Evolutionary conservation across 2,113 vertebrate species (phyloP).

Genomic region (Cynocephalus volans): DNA sequence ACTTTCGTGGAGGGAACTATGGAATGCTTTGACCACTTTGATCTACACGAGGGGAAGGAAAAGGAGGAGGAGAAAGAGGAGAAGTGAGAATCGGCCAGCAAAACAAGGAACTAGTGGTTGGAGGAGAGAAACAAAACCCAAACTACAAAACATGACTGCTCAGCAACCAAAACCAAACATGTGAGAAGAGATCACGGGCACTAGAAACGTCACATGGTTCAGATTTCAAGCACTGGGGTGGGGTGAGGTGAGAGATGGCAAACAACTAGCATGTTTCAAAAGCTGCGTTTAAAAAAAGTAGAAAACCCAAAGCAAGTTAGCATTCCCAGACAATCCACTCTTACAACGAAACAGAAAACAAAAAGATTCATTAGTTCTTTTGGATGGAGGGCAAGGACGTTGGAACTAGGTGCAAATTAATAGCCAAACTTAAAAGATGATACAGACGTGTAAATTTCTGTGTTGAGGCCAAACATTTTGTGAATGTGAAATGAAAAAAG

Average conservation of each 20-base stretch:
- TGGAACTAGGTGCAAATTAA: constrained; percentile 62
- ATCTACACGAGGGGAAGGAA: constrained; percentile 90
- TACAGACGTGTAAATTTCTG: constrained; percentile 61
- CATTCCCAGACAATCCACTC: constrained; percentile 77
- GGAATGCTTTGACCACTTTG: constrained; percentile 99
- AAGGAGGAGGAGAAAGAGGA: constrained; percentile 75
- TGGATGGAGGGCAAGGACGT: constrained; percentile 21
- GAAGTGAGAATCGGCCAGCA: constrained; percentile 57
- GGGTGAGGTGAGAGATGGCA: constrained; percentile 73
- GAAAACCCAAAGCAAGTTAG: constrained; percentile 71
- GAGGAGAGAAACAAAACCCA: constrained; percentile 74
- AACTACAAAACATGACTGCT: constrained; percentile 58
- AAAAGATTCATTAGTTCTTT: constrained; percentile 82
- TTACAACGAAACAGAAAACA: constrained; percentile 80
- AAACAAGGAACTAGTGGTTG: background rate
- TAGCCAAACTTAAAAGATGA: constrained; percentile 62
- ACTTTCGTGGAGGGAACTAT: constrained; percentile 95
- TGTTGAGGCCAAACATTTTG: constrained; percentile 47
- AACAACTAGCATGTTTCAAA: constrained; percentile 81
- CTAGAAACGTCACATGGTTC: constrained; percentile 74
- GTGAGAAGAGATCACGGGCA: constrained; percentile 71
- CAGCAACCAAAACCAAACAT: constrained; percentile 81
- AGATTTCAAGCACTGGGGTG: constrained; percentile 81
- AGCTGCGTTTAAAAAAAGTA: constrained; percentile 85
- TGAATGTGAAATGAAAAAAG: constrained; percentile 19